These are phyloP conservation scores for Melanargia galathea DNA, from an alignment of 2,888 invertebrate genomes.

Conservation along the genomic window DNA sequence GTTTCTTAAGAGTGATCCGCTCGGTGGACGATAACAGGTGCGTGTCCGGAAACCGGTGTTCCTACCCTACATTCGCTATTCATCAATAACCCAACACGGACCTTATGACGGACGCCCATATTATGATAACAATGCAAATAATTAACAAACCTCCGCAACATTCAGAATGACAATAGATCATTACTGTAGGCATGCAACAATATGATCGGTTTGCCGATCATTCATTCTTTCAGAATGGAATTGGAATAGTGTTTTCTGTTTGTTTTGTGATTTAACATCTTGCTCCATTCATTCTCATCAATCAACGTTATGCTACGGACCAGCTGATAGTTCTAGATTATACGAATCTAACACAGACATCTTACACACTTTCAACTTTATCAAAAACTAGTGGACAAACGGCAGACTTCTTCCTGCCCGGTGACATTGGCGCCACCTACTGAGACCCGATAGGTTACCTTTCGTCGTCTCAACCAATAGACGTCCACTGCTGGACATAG, in stretches of 20 bases:
- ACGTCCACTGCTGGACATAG: no score
- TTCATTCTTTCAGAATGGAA: slow-evolving; percentile 3
- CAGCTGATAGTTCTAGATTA: no score
- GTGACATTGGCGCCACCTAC: no score
- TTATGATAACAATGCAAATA: slow-evolving; percentile 27
- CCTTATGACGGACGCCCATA: not conserved
- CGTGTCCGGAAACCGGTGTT: no score
- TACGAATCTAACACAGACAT: no score
- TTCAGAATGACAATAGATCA: slow-evolving; percentile 15
- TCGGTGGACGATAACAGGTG: no score
- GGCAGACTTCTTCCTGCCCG: no score
- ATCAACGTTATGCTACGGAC: not conserved
- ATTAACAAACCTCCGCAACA: slow-evolving; percentile 29
- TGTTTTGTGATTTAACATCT: not conserved
- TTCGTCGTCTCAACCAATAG: no score
- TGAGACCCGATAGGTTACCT: no score
- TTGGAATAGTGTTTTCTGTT: not conserved
- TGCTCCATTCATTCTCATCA: not conserved
- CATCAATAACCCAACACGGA: not conserved
- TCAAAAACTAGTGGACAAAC: no score
- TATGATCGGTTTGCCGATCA: slow-evolving; percentile 31
- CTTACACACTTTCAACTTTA: no score
- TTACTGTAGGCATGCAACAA: slow-evolving; percentile 29
- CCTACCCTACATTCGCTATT: not conserved
- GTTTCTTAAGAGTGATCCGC: no score